A percentile compares a stretch with the other conserved stretches of the same genome.
Evolutionary conservation across 2,888 invertebrate species (phyloP).

Genomic region (Hyles lineata): DNA sequence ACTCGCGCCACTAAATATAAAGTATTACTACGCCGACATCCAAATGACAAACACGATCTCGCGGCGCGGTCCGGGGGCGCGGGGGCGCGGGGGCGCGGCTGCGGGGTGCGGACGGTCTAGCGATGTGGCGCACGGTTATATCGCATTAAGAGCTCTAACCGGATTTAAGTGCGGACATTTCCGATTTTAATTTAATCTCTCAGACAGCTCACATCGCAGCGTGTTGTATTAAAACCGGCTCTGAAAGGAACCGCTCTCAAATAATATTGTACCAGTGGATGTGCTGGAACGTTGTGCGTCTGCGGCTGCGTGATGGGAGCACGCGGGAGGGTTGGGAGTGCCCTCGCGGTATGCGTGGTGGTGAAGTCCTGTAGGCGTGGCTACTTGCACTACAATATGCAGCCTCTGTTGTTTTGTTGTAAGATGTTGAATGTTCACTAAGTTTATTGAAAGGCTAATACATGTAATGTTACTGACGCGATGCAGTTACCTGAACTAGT

Average conservation of each 20-base stretch:
- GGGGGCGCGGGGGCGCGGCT: background rate
- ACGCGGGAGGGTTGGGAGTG: no score
- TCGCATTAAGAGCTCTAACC: conserved; percentile 53
- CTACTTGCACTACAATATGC: no score
- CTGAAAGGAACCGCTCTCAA: conserved; percentile 7
- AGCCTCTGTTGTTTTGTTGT: no score
- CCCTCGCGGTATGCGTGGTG: no score
- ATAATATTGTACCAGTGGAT: background rate
- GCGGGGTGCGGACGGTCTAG: background rate
- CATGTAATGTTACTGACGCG: no score
- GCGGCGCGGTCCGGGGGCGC: background rate
- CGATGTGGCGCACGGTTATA: conserved; percentile 23
- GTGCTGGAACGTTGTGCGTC: background rate
- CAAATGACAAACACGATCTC: background rate
- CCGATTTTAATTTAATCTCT: conserved; percentile 54
- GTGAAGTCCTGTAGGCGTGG: no score
- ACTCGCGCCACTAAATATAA: conserved; percentile 1
- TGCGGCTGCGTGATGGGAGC: no score
- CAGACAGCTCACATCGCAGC: conserved; percentile 39
- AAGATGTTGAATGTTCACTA: no score
- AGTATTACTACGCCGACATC: background rate
- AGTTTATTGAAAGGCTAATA: no score
- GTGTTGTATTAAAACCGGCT: background rate
- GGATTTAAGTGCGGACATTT: conserved; percentile 51
- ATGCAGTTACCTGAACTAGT: no score